Conservation (phyloP, 2,797 vertebrate species). For the Loris lydekkerianus region DNA sequence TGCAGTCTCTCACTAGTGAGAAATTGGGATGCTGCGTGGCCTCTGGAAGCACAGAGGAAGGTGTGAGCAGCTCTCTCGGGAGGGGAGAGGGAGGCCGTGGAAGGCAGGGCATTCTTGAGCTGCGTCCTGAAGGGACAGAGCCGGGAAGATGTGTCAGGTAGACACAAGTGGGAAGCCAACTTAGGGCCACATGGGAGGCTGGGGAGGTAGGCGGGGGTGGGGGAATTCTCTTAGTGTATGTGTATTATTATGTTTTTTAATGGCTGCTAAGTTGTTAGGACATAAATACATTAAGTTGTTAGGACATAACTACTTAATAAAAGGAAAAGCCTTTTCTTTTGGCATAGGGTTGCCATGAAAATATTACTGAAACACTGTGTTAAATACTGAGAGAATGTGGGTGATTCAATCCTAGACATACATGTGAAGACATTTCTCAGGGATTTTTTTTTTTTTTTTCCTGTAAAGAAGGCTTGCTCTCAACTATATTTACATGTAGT, state of each 20-base stretch:
- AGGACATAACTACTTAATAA: neutral
- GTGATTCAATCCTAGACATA: neutral
- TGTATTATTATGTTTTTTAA: slow-evolving; percentile 14
- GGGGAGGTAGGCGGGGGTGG: neutral
- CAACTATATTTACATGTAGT: neutral
- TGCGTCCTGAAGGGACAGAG: neutral
- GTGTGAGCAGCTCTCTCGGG: neutral
- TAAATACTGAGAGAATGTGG: neutral
- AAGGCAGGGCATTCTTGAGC: neutral
- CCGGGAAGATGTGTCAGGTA: neutral
- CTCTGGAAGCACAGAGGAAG: neutral
- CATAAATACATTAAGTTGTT: neutral
- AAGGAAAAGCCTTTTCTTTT: slow-evolving; percentile 20
- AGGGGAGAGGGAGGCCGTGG: neutral
- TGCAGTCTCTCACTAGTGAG: slow-evolving; percentile 66
- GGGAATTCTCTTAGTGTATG: neutral
- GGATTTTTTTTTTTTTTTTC: neutral
- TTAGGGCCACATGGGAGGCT: neutral
- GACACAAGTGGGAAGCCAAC: neutral
- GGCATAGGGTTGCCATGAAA: neutral
- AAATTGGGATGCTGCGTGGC: slow-evolving; percentile 42
- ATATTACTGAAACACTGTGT: neutral
- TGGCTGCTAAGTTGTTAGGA: neutral
- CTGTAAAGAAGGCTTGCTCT: neutral
- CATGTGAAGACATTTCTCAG: neutral